These are phyloP conservation scores for Trachymyrmex septentrionalis DNA, from an alignment of 1,140 invertebrate species.

Conservation along the genomic window DNA sequence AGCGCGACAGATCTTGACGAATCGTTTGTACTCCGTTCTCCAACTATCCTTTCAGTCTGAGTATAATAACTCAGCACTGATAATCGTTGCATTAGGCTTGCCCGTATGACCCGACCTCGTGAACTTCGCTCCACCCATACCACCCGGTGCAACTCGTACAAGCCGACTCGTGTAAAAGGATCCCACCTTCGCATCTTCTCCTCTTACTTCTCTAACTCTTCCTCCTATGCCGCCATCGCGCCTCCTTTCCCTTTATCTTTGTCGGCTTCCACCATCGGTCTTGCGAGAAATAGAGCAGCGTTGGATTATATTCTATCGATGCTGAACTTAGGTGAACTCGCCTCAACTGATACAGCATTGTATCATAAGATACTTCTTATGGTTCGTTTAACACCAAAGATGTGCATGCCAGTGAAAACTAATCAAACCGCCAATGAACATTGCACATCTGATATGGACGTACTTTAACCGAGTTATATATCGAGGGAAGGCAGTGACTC, in stretches of 20 bases:
- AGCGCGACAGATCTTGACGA: constrained; percentile 53
- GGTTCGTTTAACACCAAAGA: constrained; percentile 59
- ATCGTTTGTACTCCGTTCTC: constrained; percentile 13
- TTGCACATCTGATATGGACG: constrained; percentile 23
- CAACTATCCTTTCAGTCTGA: constrained; percentile 29
- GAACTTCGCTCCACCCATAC: constrained; percentile 79
- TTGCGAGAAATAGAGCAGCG: constrained; percentile 83
- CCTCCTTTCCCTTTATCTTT: constrained; percentile 66
- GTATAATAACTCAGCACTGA: constrained; percentile 59
- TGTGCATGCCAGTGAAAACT: constrained; percentile 15
- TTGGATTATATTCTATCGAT: constrained; percentile 79
- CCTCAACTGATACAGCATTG: constrained; percentile 49
- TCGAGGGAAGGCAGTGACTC: constrained; percentile 11
- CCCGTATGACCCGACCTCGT: constrained; percentile 82
- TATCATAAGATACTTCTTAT: constrained; percentile 66
- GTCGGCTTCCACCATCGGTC: constrained; percentile 69
- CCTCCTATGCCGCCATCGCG: constrained; percentile 55
- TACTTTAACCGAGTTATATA: constrained; percentile 1
- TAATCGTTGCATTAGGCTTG: constrained; percentile 76
- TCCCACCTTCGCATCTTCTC: constrained; percentile 73
- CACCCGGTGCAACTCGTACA: constrained; percentile 74
- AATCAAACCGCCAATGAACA: constrained; percentile 54
- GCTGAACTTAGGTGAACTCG: constrained; percentile 69
- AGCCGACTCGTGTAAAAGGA: constrained; percentile 79
- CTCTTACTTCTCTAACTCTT: constrained; percentile 52